Base-by-base conservation (phyloP, 2,797 vertebrate species). In the Notamacropus eugenii region DNA sequence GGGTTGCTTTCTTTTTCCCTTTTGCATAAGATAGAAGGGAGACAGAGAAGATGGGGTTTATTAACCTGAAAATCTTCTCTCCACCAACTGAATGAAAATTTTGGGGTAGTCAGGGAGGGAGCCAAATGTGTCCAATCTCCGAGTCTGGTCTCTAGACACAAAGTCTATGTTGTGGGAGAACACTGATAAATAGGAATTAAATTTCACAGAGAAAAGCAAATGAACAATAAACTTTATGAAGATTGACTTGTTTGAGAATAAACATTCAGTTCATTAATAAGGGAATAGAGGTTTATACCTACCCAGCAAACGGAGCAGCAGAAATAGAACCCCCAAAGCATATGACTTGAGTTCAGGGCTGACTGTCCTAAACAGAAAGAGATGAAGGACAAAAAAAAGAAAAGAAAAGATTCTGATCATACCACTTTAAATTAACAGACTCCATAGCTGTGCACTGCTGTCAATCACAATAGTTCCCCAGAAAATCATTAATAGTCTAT, bases 281-380 rank as follows among this genome's bases (percentile, higher is more conserved):
- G 92, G 54, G 50, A 93, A 12, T 5, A 3, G 27, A 57, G 82
- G 31, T 95, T 46, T 87, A 94, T 96, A 99, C 99, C 97, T 98
- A 99, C 99, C 99, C 10, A 99, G 98, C 91, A 99, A 98, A 97
- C 99, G 99, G 0, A 99, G 99, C 97, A 99, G 98, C 62, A 99
- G 99, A 97, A 99, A 99, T 95, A 99, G 98, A 92, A 99, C 99
- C 97, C 99, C 99, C 91, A 99, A 99, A 54, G 99, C 99, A 0
- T 99, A 99, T 0, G 99, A 99, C 98, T 99, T 99, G 97, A 99
- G 99, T 97, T 99, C 99, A 0, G 99, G 99, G 98, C 99, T 99
- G 98, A 99, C 99, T 0, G 99, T 99, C 98, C 99, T 99, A 94
- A 0, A 94, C 40, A 98, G 31, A 96, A 54, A 97, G 95, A 98